Evolutionary conservation across 2,113 vertebrate species (phyloP).

Genomic region (Hypanus sabinus): DNA sequence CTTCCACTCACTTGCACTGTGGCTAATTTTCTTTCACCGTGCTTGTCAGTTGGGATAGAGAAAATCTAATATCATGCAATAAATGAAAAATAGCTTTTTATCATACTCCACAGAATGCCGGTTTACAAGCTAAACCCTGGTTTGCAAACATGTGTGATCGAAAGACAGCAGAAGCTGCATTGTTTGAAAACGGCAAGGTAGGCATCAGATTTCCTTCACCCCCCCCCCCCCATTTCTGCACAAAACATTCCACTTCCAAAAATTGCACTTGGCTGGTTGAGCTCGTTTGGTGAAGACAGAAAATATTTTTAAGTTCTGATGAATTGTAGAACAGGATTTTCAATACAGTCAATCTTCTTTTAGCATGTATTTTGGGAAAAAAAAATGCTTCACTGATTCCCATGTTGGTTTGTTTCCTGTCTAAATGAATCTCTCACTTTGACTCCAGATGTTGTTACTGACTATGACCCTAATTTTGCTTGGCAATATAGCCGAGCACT

Average conservation of each 20-base stretch:
- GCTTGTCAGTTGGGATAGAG: not conserved
- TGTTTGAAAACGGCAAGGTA: conserved; percentile 61
- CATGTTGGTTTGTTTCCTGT: conserved; percentile 1
- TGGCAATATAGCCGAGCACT: no score
- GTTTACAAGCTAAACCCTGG: conserved; percentile 59
- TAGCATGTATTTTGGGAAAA: not conserved
- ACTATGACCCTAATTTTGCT: not conserved
- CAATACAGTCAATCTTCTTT: not conserved
- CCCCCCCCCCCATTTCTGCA: not conserved
- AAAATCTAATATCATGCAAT: not conserved
- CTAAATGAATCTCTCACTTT: not conserved
- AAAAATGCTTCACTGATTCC: not conserved
- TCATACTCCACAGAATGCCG: conserved; percentile 38
- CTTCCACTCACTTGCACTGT: no score
- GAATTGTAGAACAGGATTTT: not conserved
- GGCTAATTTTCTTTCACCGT: no score
- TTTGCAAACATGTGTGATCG: conserved; percentile 65
- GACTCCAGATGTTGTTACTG: not conserved
- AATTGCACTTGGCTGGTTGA: not conserved
- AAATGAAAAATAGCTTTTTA: not conserved
- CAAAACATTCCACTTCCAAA: not conserved
- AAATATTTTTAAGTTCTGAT: not conserved
- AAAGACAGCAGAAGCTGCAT: conserved; percentile 58
- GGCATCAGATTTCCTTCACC: not conserved
- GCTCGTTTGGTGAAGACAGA: not conserved